Base-by-base conservation (phyloP, 1,140 invertebrate genomes). In the Drosophila nebulosa region DNA sequence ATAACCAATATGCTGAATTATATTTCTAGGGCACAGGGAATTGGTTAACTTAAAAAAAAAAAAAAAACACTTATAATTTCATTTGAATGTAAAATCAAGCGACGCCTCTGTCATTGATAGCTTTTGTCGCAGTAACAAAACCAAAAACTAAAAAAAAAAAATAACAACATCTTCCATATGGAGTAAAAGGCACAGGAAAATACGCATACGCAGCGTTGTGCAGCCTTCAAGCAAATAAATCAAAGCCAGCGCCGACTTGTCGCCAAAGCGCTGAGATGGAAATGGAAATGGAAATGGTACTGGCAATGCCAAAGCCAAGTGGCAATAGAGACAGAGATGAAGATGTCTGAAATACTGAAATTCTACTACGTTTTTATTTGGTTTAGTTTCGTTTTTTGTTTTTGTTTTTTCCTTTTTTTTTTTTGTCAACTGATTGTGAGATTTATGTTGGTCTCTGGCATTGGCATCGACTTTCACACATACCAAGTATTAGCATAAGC, bases 71-170 rank as follows among this genome's bases (percentile, higher is more conserved):
- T 39, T 81, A 86, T 86, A 85, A 85, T 85, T 86, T 69, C 81
- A 86, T 85, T 86, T 85, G 86, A 85, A 85, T 85, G 78, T 69
- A 81, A 85, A 85, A 84, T 79, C 74, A 85, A 72, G 1, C 39
- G 73, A 7, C 16, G 39, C 72, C 64, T 59, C 73, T 85, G 80
- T 77, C 81, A 84, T 84, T 84, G 79, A 84, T 84, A 80, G 72
- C 71, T n/a, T n/a, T n/a, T 74, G 74, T 59, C 52, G 18, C 35
- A 50, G 12, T 18, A 30, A 16, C 56, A 36, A 24, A 53, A 24
- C 51, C 18, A 5, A 59, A 12, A 36, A 18, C 22, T n/a, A 5
- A 59, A 12, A 36, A 18, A 16, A 53, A 35, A 3, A 9, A 32
- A 30, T 22, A 53, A 36, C 22, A 64, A 32, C n/a, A 12, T 46